Conservation (phyloP, 2,797 vertebrate species). For the Parambassis ranga region DNA sequence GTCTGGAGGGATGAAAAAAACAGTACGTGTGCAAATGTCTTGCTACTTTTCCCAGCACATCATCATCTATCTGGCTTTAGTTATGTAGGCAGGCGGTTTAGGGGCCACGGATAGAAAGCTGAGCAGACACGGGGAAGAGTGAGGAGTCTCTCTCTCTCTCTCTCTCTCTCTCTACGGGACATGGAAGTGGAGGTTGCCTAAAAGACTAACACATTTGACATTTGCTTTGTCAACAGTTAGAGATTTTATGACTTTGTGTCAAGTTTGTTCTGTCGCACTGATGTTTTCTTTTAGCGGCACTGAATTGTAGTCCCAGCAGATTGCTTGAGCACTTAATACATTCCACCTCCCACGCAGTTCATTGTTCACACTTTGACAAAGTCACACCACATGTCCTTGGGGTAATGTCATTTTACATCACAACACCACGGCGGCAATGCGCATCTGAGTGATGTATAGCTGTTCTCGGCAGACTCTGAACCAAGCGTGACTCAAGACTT, state of each 20-base stretch:
- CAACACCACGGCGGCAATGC: conserved; percentile 38
- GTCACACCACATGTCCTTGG: conserved; percentile 63
- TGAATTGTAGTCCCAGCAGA: conserved; percentile 47
- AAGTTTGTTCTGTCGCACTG: conserved; percentile 43
- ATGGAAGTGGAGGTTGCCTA: conserved; percentile 36
- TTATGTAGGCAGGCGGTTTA: conserved; percentile 46
- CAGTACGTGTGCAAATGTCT: conserved; percentile 38
- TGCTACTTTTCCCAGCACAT: conserved; percentile 43
- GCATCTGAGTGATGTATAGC: conserved; percentile 58
- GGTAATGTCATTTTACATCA: conserved; percentile 68
- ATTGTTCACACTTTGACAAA: conserved; percentile 70
- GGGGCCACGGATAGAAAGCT: conserved; percentile 31
- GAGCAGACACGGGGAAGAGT: conserved; percentile 20
- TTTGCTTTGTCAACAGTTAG: conserved; percentile 67
- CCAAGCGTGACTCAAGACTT: conserved; percentile 54
- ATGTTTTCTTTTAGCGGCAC: conserved; percentile 51
- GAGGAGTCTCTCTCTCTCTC: too few relatives aligned
- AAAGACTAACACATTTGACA: conserved; percentile 59
- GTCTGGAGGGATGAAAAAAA: conserved; percentile 33
- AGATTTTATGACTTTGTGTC: conserved; percentile 57
- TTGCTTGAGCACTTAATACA: conserved; percentile 32
- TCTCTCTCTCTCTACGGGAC: conserved; percentile 34
- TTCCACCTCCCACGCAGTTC: conserved; percentile 52
- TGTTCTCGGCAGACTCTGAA: conserved; percentile 40
- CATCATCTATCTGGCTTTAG: conserved; percentile 59